phyloP scores from a whole-genome alignment of 2,113 vertebrate species.

The Tetrao urogallus region DNA sequence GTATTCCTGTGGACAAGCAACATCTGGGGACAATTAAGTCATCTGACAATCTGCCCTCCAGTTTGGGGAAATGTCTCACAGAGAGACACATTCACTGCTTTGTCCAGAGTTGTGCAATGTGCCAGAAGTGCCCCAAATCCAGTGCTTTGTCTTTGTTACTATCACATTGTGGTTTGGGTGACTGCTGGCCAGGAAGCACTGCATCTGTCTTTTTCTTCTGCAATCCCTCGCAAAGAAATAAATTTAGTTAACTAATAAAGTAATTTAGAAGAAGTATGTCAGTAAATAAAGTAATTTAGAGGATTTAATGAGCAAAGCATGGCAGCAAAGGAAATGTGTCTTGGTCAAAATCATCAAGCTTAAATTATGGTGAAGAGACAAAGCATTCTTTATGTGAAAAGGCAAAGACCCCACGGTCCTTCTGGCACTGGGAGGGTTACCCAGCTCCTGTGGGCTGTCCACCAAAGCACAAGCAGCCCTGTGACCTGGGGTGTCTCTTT shows the following conservation, averaged over 20 bases:
- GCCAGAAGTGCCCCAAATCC: background rate
- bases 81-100: background rate
- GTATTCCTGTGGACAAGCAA: background rate
- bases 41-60: background rate
- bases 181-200: background rate
- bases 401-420: background rate
- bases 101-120: background rate
- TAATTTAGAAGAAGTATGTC: constrained; percentile 40
- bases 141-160: background rate
- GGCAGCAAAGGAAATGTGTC: constrained; percentile 10
- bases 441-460: background rate
- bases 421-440: background rate
- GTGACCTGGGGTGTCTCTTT: background rate
- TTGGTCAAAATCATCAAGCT: background rate
- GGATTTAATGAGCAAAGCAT: constrained; percentile 29
- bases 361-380: background rate
- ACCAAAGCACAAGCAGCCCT: background rate
- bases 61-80: background rate
- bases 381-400: background rate
- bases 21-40: constrained; percentile 22
- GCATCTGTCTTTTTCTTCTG: background rate
- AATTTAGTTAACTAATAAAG: constrained; percentile 33
- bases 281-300: constrained; percentile 29
- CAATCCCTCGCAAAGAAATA: background rate
- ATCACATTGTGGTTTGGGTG: background rate